Evolutionary conservation across 2,113 vertebrate genomes (phyloP).

Genomic region (Petrocephalus microphthalmus): DNA sequence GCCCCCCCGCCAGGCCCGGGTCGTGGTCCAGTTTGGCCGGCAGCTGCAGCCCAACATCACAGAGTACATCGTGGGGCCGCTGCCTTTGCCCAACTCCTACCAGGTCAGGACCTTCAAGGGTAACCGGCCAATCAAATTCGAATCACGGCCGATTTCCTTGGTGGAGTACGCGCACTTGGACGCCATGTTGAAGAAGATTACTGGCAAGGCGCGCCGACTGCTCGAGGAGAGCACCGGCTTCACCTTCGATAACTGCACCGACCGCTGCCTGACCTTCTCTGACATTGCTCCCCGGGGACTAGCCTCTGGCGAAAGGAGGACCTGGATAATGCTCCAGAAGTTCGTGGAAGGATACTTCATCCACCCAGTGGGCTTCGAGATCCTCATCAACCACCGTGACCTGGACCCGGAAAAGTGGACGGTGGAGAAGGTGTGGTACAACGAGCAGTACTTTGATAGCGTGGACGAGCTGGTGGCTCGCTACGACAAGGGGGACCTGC

Average conservation of each 20-base stretch:
- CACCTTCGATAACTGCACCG: constrained; percentile 59
- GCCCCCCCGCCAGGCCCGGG: constrained; percentile 69
- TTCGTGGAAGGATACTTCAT: constrained; percentile 76
- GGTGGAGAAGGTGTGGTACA: constrained; percentile 76
- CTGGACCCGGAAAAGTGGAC: constrained; percentile 63
- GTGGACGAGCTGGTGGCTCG: constrained; percentile 61
- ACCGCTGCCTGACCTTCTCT: constrained; percentile 70
- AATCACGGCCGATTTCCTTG: constrained; percentile 59
- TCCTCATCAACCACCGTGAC: constrained; percentile 72
- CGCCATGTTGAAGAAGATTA: constrained; percentile 34
- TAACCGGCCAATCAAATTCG: constrained; percentile 45
- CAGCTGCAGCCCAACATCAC: constrained; percentile 71
- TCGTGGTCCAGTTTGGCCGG: constrained; percentile 70
- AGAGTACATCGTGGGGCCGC: constrained; percentile 70
- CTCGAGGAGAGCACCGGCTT: constrained; percentile 66
- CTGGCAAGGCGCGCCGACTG: constrained; percentile 56
- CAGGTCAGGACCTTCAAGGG: constrained; percentile 39
- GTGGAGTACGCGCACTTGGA: constrained; percentile 61
- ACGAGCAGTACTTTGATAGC: constrained; percentile 68
- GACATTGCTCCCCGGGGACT: constrained; percentile 75
- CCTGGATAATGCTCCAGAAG: constrained; percentile 79
- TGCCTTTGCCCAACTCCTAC: constrained; percentile 63
- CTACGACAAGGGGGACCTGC: constrained; percentile 56
- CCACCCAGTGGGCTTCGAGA: constrained; percentile 79
- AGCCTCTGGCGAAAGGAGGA: constrained; percentile 67